These are phyloP conservation scores for Hyposmocoma kahamanoa DNA, from an alignment of 1,140 invertebrate genomes.

Conservation along the genomic window DNA sequence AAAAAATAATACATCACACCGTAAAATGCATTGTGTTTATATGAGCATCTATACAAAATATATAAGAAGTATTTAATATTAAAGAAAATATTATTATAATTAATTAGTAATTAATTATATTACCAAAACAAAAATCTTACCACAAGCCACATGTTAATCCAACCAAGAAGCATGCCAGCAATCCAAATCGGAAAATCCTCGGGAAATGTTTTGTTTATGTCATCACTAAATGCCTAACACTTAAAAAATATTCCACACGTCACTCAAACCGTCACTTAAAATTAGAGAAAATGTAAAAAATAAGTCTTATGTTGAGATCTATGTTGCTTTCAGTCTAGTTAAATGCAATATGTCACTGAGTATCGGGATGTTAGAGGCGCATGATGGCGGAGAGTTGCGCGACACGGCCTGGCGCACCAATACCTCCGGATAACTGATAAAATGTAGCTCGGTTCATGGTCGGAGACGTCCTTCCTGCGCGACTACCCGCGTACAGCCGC, in stretches of 20 bases:
- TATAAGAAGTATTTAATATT: too few relatives aligned
- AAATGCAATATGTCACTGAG: constrained; percentile 30
- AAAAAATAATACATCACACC: too few relatives aligned
- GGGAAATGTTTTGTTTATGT: constrained; percentile 30
- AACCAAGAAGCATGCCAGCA: constrained; percentile 24
- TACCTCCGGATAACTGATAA: constrained; percentile 66
- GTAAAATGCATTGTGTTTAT: too few relatives aligned
- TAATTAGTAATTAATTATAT: constrained; percentile 9
- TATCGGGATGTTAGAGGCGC: constrained; percentile 36
- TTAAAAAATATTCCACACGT: constrained; percentile 55
- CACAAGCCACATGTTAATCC: constrained; percentile 25
- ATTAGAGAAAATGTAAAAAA: constrained; percentile 46
- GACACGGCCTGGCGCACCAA: constrained; percentile 53
- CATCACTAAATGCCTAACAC: constrained; percentile 42
- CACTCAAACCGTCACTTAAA: constrained; percentile 61
- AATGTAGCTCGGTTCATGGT: constrained; percentile 58
- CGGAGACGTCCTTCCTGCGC: constrained; percentile 56
- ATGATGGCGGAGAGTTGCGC: constrained; percentile 35
- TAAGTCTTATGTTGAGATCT: constrained; percentile 71
- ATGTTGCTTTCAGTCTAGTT: constrained; percentile 64
- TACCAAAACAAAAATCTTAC: constrained; percentile 24
- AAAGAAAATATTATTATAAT: constrained; percentile 9
- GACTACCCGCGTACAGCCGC: constrained; percentile 26
- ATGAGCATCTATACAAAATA: too few relatives aligned
- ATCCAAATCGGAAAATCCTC: constrained; percentile 55